These are phyloP conservation scores for Ruditapes philippinarum DNA, from an alignment of 1,140 invertebrate genomes.

Conservation along the genomic window DNA sequence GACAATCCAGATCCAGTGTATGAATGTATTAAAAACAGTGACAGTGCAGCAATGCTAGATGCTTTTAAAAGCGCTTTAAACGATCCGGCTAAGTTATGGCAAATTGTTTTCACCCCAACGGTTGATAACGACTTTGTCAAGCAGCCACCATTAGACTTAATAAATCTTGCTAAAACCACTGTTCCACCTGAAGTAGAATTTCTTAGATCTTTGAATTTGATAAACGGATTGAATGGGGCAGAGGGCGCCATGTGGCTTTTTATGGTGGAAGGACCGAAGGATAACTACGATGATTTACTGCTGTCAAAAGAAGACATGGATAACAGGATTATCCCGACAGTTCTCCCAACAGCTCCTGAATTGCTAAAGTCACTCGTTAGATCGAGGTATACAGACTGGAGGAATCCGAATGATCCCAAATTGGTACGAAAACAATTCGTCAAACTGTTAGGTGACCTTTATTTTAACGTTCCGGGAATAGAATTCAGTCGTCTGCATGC, in stretches of 20 bases:
- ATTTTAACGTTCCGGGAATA: slow-evolving; percentile 27
- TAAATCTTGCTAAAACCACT: neutral
- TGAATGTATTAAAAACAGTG: neutral
- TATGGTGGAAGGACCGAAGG: neutral
- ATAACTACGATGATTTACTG: neutral
- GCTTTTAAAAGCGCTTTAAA: neutral
- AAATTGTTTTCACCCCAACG: slow-evolving; percentile 20
- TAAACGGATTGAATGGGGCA: slow-evolving; percentile 27
- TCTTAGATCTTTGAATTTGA: neutral
- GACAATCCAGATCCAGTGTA: neutral
- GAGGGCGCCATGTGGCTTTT: slow-evolving; percentile 30
- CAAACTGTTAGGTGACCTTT: neutral
- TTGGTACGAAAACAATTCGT: neutral
- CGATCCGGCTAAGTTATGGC: neutral
- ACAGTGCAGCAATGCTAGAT: neutral
- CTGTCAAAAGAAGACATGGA: neutral
- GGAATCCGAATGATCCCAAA: neutral
- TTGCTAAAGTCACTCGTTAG: neutral
- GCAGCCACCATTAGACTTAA: neutral
- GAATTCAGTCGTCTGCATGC: slow-evolving; percentile 21
- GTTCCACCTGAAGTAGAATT: slow-evolving; percentile 14
- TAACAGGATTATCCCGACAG: neutral
- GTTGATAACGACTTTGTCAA: slow-evolving; percentile 27
- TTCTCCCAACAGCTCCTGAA: neutral
- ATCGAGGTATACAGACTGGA: slow-evolving; percentile 27